These are phyloP conservation scores for Ceriagrion tenellum DNA, from an alignment of 2,888 invertebrate genomes.

Conservation along the genomic window DNA sequence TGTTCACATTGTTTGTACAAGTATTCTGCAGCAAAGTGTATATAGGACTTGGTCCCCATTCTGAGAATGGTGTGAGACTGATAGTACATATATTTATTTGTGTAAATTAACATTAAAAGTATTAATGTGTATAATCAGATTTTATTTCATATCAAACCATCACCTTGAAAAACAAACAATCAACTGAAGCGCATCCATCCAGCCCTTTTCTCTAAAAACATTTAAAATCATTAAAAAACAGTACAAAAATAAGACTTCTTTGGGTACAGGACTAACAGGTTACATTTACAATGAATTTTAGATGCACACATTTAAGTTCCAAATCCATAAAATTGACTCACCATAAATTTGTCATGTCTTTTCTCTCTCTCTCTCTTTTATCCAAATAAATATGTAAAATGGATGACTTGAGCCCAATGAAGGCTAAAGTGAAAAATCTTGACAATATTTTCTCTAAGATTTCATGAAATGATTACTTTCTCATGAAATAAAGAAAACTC, in stretches of 20 bases:
- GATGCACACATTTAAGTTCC: not conserved
- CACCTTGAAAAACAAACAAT: slow-evolving; percentile 53
- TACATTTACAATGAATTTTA: not conserved
- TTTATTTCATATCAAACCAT: slow-evolving; percentile 65
- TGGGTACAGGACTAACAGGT: not conserved
- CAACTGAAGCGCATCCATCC: slow-evolving; percentile 32
- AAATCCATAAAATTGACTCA: not conserved
- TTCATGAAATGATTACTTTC: not conserved
- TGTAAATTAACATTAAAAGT: slow-evolving; percentile 37
- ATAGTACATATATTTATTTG: slow-evolving; percentile 65
- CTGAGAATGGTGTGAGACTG: slow-evolving; percentile 24
- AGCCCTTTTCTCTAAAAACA: slow-evolving; percentile 1
- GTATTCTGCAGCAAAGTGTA: slow-evolving; percentile 26
- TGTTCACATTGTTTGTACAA: slow-evolving; percentile 57
- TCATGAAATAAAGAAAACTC: not conserved
- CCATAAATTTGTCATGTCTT: not conserved
- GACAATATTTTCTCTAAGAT: not conserved
- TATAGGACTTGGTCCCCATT: slow-evolving; percentile 29
- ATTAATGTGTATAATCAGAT: slow-evolving; percentile 32
- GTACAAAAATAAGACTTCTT: slow-evolving; percentile 57
- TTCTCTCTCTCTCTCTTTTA: not conserved
- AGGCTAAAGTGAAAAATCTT: not conserved
- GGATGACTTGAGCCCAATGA: not conserved
- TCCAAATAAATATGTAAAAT: not conserved
- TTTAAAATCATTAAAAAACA: slow-evolving; percentile 48